Evolutionary conservation across 64 coral and sea anemone genomes (phyloP).

Genomic region (Catalaphyllia jardinei): DNA sequence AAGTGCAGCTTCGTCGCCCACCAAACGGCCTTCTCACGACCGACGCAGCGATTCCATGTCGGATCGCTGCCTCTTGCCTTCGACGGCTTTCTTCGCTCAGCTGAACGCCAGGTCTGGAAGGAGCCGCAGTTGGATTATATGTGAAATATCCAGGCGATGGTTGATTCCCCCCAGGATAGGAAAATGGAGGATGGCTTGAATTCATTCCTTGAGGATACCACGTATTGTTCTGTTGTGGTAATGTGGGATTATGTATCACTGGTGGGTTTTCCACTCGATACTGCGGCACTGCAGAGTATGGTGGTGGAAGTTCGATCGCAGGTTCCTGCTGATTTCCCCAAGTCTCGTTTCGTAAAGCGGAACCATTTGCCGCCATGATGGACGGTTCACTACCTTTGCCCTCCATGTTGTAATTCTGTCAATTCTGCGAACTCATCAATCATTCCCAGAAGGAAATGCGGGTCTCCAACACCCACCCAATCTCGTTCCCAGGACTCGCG

Average conservation of each 20-base stretch:
- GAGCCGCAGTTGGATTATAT: background rate
- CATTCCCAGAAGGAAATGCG: too few species aligned
- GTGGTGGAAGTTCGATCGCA: background rate
- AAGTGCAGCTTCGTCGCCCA: background rate
- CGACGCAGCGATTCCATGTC: background rate
- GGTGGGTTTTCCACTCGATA: conserved; percentile 5
- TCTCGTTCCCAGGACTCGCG: too few species aligned
- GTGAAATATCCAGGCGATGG: background rate
- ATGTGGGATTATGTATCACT: background rate
- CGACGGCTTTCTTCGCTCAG: background rate
- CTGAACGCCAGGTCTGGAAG: background rate
- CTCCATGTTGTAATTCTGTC: conserved; percentile 18
- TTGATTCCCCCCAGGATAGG: background rate
- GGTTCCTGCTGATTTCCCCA: background rate
- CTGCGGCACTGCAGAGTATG: conserved; percentile 14
- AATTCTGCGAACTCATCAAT: background rate
- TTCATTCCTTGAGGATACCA: background rate
- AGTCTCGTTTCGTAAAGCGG: background rate
- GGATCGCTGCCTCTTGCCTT: background rate
- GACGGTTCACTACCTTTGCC: background rate
- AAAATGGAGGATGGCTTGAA: background rate
- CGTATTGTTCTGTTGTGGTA: background rate
- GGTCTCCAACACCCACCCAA: too few species aligned
- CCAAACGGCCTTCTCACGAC: background rate
- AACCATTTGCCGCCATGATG: background rate